phyloP scores from a whole-genome alignment of 2,888 invertebrate species.

The Dichetophora obliterata region DNA sequence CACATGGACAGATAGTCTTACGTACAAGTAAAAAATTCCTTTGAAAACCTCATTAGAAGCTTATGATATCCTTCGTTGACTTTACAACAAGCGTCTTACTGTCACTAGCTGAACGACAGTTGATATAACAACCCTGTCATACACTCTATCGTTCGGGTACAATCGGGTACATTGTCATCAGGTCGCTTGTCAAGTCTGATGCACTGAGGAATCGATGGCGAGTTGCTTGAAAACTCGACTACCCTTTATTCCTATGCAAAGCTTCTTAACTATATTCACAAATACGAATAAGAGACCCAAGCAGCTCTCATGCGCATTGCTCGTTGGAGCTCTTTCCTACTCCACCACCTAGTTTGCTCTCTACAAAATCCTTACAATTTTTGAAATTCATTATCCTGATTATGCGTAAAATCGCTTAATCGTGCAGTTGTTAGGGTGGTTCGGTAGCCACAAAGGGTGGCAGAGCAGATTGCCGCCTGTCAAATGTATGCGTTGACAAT shows the following conservation, averaged over 20 bases:
- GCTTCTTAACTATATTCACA: background rate
- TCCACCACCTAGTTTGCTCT: slow-evolving; percentile 36
- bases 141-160: background rate
- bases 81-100: slow-evolving; percentile 18
- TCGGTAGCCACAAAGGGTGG: background rate
- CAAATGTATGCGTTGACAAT: background rate
- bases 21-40: background rate
- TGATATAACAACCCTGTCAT: slow-evolving; percentile 2
- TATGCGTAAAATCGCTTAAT: slow-evolving; percentile 55
- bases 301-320: background rate
- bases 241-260: background rate
- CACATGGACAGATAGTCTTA: background rate
- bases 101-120: slow-evolving; percentile 22
- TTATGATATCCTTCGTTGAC: slow-evolving; percentile 38
- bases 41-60: slow-evolving; percentile 34
- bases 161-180: slow-evolving; percentile 14
- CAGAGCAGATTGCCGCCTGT: background rate
- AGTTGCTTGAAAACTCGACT: background rate
- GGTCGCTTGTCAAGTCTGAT: slow-evolving; percentile 26
- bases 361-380: background rate
- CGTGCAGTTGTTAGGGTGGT: background rate
- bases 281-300: background rate
- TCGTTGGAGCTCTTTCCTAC: too few relatives aligned
- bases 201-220: slow-evolving; percentile 43
- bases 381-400: slow-evolving; percentile 57